Evolutionary conservation across 2,888 invertebrate genomes (phyloP), one percentile per base, ranked within the genome.

Genomic region (Sturmia bella): DNA sequence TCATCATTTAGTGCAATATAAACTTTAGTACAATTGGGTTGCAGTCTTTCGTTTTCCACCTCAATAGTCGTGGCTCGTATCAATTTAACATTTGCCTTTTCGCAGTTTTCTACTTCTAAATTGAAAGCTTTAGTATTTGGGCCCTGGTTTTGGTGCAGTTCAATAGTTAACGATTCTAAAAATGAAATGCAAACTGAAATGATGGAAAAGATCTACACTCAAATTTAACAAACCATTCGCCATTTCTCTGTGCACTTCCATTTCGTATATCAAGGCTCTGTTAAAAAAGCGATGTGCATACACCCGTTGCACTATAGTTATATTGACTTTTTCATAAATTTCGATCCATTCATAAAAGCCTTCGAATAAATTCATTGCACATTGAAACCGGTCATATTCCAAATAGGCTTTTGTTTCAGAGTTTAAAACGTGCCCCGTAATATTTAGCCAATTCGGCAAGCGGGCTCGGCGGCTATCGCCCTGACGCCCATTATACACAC

Each of bases 371-470:
- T 84, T 76, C 64, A 84, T 72, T 27, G 68, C 43, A 41, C 80
- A 69, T 21, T 54, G 54, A 37, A 45, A 32, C 12, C 37, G 6
- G n/a, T 21, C 48, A 17, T 13, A 41, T 21, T 39, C 52, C 11
- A 41, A 19, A 13, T 9, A 24, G 0, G 24, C 17, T 6, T 43
- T 24, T 1, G 48, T 43, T 0, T 41, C n/a, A 4, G 11, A 15
- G 19, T 64, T 39, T 19, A 64, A 15, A 4, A 85, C 45, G 39
- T 83, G 84, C 0, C 85, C 78, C 12, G 52, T 85, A 15, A 93
- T 90, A 85, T 93, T 93, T 3, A 92, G 91, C 92, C 93, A 93
- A 68, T 92, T 92, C n/a, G 93, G 93, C 39, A 94, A 92, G 41
- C 93, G 91, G 0, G 93, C 93, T 7, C 93, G 91, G 69, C 92